A percentile compares a stretch with the other conserved stretches of the same genome.
These are phyloP conservation scores for Volucella inanis DNA, from an alignment of 2,888 invertebrate species.

Conservation along the genomic window DNA sequence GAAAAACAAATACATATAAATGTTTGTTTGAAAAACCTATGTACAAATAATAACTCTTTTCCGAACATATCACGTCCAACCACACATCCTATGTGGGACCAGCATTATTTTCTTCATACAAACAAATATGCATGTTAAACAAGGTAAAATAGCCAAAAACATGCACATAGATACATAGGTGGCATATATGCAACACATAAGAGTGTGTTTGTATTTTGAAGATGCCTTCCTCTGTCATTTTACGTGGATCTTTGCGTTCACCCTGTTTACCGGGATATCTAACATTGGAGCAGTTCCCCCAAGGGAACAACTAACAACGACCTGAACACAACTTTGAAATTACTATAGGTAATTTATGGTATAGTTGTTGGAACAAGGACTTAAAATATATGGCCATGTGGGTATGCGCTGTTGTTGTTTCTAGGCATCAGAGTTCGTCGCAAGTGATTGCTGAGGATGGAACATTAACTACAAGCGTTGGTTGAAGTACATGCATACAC, in stretches of 20 bases:
- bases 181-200: not conserved
- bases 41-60: no score
- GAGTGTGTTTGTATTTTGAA: not conserved
- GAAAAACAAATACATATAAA: no score
- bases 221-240: constrained; percentile 5
- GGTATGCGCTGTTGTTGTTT: constrained; percentile 30
- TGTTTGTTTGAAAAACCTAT: no score
- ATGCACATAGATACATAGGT: not conserved
- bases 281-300: constrained; percentile 55
- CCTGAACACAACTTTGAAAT: constrained; percentile 77
- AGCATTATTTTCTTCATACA: no score
- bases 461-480: constrained; percentile 7
- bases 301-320: constrained; percentile 76
- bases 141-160: constrained; percentile 37
- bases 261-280: constrained; percentile 48
- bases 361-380: constrained; percentile 76
- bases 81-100: no score
- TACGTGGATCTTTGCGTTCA: constrained; percentile 33
- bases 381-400: constrained; percentile 74
- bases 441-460: constrained; percentile 39
- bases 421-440: constrained; percentile 18
- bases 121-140: not conserved
- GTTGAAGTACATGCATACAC: constrained; percentile 2
- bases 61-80: no score
- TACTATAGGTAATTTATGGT: constrained; percentile 77